Conservation (phyloP, 2,113 vertebrate genomes). For the Dicaeum eximium region DNA sequence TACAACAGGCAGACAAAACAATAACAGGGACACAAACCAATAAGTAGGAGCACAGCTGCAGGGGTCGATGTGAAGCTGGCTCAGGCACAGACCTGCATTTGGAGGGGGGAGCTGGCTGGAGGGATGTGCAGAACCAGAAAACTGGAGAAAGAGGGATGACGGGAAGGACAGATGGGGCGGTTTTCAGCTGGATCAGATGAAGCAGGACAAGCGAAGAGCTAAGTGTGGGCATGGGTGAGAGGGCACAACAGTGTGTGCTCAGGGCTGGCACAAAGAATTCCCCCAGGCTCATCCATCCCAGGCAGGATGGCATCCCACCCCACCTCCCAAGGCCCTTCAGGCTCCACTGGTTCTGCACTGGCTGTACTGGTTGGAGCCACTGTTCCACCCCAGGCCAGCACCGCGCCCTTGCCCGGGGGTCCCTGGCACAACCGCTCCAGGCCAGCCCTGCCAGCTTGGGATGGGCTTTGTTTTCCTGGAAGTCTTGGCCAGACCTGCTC, state of each 20-base stretch:
- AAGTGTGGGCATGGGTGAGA: rapidly evolving
- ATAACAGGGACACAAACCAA: rapidly evolving
- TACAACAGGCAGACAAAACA: rapidly evolving
- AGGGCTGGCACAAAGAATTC: not conserved
- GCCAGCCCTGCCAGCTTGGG: not conserved
- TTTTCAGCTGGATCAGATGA: not conserved
- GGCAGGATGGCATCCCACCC: not conserved
- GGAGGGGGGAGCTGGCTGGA: not conserved
- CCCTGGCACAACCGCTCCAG: not conserved
- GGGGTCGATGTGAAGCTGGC: not conserved
- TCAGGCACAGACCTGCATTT: not conserved
- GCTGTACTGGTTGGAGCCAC: not conserved
- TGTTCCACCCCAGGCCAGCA: not conserved
- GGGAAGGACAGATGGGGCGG: not conserved
- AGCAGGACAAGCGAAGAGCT: not conserved
- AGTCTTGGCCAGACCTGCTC: not conserved
- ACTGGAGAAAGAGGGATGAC: rapidly evolving
- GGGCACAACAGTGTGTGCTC: no score
- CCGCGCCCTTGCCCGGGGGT: not conserved
- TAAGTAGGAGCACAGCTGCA: not conserved
- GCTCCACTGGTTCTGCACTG: slow-evolving; percentile 21
- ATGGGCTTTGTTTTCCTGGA: not conserved
- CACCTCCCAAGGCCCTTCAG: not conserved
- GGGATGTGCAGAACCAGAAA: not conserved
- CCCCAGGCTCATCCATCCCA: not conserved